Evolutionary conservation across 2,797 vertebrate species (phyloP).

Genomic region (Lindbergichthys nudifrons): DNA sequence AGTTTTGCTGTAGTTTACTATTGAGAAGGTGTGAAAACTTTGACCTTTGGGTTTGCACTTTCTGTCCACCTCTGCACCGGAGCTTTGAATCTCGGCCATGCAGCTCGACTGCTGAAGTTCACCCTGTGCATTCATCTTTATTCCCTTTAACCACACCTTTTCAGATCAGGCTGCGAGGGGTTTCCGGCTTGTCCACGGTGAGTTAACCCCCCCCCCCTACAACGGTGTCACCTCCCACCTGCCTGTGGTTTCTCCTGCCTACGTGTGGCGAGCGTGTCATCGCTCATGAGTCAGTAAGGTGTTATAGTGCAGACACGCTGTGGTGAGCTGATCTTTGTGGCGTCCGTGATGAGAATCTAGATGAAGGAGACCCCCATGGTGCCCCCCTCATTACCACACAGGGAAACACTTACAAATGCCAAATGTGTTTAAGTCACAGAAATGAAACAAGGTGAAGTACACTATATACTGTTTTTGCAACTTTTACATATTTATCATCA

Average conservation of each 20-base stretch:
- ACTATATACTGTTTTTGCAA: background rate
- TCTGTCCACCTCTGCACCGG: slow-evolving; percentile 67
- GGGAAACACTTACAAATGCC: slow-evolving; percentile 7
- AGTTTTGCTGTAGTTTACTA: slow-evolving; percentile 64
- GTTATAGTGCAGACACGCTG: slow-evolving; percentile 26
- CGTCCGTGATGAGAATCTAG: slow-evolving; percentile 49
- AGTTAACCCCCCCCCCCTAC: slow-evolving; percentile 12
- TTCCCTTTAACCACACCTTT: slow-evolving; percentile 49
- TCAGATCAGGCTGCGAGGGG: slow-evolving; percentile 62
- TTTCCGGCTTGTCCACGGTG: slow-evolving; percentile 65
- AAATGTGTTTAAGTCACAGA: slow-evolving; percentile 33
- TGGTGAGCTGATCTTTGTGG: slow-evolving; percentile 71
- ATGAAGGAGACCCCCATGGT: slow-evolving; percentile 47
- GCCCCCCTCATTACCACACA: slow-evolving; percentile 22
- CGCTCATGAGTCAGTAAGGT: slow-evolving; percentile 59
- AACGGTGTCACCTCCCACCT: slow-evolving; percentile 40
- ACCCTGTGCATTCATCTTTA: slow-evolving; percentile 37
- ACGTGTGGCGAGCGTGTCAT: slow-evolving; percentile 52
- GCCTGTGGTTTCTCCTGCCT: slow-evolving; percentile 60
- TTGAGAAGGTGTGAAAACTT: slow-evolving; percentile 43
- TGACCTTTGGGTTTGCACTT: slow-evolving; percentile 70
- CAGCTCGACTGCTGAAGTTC: slow-evolving; percentile 27
- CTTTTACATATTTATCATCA: background rate
- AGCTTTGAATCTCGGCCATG: slow-evolving; percentile 12
- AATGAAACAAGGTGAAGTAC: slow-evolving; percentile 58